A percentile compares a stretch with the other conserved stretches of the same genome.
Conservation (phyloP, 1,140 invertebrate genomes). For the Bombus huntii region DNA sequence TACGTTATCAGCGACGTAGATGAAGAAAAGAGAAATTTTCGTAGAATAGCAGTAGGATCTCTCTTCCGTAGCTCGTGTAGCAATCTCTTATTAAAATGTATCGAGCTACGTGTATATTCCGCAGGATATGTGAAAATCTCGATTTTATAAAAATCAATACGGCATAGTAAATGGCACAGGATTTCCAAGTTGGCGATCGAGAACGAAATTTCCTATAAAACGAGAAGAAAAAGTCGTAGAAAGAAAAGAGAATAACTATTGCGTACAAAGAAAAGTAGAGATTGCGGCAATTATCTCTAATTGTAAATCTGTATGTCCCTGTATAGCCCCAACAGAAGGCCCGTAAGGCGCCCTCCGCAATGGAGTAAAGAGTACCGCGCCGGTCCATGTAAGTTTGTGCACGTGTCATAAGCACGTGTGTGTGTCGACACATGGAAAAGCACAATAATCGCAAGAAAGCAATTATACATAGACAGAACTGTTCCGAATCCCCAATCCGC, state of each 20-base stretch:
- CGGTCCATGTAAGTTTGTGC: constrained; percentile 82
- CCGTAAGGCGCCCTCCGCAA: constrained; percentile 78
- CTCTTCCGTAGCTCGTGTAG: neutral
- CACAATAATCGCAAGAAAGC: constrained; percentile 4
- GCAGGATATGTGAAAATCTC: neutral
- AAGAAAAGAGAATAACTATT: neutral
- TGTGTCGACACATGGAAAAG: constrained; percentile 24
- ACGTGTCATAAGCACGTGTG: constrained; percentile 63
- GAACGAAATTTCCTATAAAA: neutral
- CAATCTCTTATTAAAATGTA: neutral
- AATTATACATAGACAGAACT: constrained; percentile 27
- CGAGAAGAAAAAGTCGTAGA: neutral
- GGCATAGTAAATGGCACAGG: neutral
- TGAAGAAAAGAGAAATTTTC: too few relatives aligned
- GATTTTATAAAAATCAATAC: neutral
- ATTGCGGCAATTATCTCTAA: constrained; percentile 56
- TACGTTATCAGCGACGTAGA: too few relatives aligned
- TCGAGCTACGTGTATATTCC: neutral
- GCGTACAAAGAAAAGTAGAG: neutral
- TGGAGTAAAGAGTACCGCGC: constrained; percentile 79
- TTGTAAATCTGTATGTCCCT: constrained; percentile 73
- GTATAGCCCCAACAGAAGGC: constrained; percentile 81
- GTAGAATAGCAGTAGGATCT: neutral
- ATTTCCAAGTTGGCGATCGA: neutral
- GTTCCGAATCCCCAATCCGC: constrained; percentile 53